Evolutionary conservation across 92 coral and sea anemone species (phyloP), one percentile per base, ranked within the genome.

Genomic region (Palythoa grandiflora): DNA sequence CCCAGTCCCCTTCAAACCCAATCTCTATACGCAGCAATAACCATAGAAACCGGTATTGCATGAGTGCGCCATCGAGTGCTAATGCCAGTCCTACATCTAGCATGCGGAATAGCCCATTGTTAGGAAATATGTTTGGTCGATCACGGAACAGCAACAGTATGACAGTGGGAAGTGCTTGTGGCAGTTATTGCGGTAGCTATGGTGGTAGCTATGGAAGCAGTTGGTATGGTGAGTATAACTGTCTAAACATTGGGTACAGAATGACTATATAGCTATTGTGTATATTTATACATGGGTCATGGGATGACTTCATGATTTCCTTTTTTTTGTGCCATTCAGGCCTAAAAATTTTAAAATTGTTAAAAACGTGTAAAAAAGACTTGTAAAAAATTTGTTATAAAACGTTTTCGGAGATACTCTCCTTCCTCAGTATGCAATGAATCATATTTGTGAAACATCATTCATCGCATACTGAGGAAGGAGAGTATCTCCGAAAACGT

Each of bases 1-100:
- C 98, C 19, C 98, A 98, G 16, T 96, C 96, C 6, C 87, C 97
- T 37, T 95, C 99, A 52, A 94, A 91, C 91, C 99, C 99, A 66
- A 92, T 95, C 79, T 70, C 93, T 15, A 97, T 97, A 63, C 92
- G 93, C 17, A 79, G 57, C 55, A 90, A 86, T 75, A 88, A 78
- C 19, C 91, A 91, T 35, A 91, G 92, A 38, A 90, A 83, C 83
- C 93, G 96, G 11, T 91, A 91, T 79, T 91, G 96, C 80, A 87
- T 93, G 17, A 97, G 99, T 83, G 99, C 99, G 1, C 99, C 99
- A 2, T 89, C 96, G 9, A 97, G 99, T 75, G 99, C 99, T 21
- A 95, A 76, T 84, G 95, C 91, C 89, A 97, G 99, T 84, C 99
- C 99, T 44, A 91, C 94, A 1, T 98, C 98, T 37, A 96, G 98